Evolutionary conservation across 2,888 invertebrate genomes (phyloP).

Genomic region (Eupelmus urozonus): DNA sequence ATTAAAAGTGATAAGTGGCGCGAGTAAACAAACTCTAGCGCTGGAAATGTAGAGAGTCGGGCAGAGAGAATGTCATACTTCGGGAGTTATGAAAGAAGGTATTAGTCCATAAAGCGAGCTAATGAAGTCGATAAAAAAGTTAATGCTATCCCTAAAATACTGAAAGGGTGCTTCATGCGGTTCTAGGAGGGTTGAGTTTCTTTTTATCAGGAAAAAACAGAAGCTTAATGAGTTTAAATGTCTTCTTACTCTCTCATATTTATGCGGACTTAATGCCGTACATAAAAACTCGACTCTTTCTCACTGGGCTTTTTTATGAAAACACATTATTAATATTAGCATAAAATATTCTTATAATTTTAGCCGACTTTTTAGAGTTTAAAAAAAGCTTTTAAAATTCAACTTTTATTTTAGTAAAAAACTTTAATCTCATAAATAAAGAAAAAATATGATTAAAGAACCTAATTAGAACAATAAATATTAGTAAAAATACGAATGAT

Average conservation of each 20-base stretch:
- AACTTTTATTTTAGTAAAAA: too few species aligned
- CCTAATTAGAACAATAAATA: too few species aligned
- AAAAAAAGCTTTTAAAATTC: too few species aligned
- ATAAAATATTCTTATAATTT: too few species aligned
- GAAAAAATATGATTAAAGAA: too few species aligned
- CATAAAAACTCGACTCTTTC: constrained; percentile 21
- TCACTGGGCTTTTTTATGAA: not conserved
- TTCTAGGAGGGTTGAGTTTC: not conserved
- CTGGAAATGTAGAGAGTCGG: too few species aligned
- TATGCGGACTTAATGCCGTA: constrained; percentile 14
- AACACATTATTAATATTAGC: too few species aligned
- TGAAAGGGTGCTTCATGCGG: not conserved
- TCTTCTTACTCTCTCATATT: constrained; percentile 8
- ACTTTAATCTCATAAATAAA: too few species aligned
- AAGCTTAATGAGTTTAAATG: constrained; percentile 31
- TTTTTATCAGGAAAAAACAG: constrained; percentile 27
- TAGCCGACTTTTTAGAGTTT: too few species aligned
- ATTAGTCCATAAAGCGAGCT: not conserved
- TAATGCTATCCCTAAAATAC: constrained; percentile 15
- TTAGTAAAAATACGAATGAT: too few species aligned
- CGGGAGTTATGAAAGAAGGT: not conserved
- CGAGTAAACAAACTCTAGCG: too few species aligned
- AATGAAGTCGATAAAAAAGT: constrained; percentile 30
- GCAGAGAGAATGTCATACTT: not conserved
- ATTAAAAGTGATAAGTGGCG: too few species aligned